These are phyloP conservation scores for Corythornis vintsioides DNA, from an alignment of 2,113 vertebrate species.

Conservation along the genomic window DNA sequence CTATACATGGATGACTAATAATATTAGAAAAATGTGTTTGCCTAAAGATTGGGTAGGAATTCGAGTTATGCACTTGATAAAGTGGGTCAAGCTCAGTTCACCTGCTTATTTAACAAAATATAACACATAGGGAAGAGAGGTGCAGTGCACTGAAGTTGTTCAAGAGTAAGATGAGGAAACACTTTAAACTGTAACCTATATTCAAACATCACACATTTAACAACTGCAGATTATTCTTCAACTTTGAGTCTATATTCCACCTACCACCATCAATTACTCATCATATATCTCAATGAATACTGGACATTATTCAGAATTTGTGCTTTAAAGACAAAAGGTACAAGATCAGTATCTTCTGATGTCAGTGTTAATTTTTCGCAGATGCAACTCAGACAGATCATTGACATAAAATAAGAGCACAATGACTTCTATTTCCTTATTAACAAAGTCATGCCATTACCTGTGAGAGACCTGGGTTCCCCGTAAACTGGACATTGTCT, in stretches of 20 bases:
- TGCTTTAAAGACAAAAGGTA: background rate
- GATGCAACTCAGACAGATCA: background rate
- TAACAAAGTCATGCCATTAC: background rate
- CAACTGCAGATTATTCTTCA: background rate
- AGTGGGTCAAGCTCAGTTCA: conserved; percentile 70
- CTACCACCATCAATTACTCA: background rate
- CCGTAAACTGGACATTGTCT: conserved; percentile 94
- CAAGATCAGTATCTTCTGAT: background rate
- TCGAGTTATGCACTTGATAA: conserved; percentile 59
- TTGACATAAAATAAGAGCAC: background rate
- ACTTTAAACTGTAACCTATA: conserved; percentile 11
- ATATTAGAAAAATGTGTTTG: background rate
- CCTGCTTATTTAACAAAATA: conserved; percentile 57
- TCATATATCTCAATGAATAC: background rate
- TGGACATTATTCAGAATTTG: background rate
- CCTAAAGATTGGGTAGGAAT: conserved; percentile 66
- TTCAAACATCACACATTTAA: conserved; percentile 14
- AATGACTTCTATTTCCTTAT: background rate
- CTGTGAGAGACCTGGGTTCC: conserved; percentile 95
- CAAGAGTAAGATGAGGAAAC: background rate
- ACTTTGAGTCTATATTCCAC: background rate
- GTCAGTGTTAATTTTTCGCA: background rate
- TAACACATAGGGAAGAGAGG: background rate
- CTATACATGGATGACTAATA: conserved; percentile 12
- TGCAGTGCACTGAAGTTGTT: background rate